Conservation (phyloP, 1,140 invertebrate genomes). For the Saccostrea glomerata region DNA sequence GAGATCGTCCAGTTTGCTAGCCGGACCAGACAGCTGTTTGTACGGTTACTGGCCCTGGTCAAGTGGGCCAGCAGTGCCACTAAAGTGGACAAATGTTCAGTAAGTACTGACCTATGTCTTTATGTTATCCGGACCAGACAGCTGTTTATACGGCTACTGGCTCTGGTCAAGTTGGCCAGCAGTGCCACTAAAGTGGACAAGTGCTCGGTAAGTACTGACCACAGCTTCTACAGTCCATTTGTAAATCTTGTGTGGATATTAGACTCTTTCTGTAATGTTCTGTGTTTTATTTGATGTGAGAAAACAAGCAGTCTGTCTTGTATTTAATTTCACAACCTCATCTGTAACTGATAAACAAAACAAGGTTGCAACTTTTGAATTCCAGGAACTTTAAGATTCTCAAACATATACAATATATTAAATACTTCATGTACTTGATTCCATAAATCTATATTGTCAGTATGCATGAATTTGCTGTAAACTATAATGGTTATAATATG, state of each 20-base stretch:
- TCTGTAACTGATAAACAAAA: too few species aligned
- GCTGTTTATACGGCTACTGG: slow-evolving; percentile 94
- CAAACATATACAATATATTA: too few species aligned
- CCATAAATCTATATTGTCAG: too few species aligned
- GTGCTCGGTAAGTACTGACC: slow-evolving; percentile 86
- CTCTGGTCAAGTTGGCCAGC: slow-evolving; percentile 99
- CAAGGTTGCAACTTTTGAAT: too few species aligned
- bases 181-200: slow-evolving; percentile 98
- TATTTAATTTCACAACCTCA: too few species aligned
- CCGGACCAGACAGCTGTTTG: slow-evolving; percentile 95
- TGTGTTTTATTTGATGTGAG: too few species aligned
- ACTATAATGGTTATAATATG: background rate
- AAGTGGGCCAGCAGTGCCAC: slow-evolving; percentile 99
- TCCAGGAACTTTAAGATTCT: too few species aligned
- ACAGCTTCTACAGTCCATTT: background rate
- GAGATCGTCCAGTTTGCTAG: slow-evolving; percentile 98
- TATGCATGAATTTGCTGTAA: background rate
- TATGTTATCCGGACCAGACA: slow-evolving; percentile 96
- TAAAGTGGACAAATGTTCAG: slow-evolving; percentile 96
- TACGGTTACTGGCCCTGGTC: slow-evolving; percentile 94
- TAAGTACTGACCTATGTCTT: slow-evolving; percentile 82
- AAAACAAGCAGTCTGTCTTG: too few species aligned
- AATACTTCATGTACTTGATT: too few species aligned
- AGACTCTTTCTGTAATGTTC: too few species aligned
- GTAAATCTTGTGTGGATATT: background rate